Conservation (phyloP, 2,888 invertebrate genomes). For the Ornithoptera priamus region DNA sequence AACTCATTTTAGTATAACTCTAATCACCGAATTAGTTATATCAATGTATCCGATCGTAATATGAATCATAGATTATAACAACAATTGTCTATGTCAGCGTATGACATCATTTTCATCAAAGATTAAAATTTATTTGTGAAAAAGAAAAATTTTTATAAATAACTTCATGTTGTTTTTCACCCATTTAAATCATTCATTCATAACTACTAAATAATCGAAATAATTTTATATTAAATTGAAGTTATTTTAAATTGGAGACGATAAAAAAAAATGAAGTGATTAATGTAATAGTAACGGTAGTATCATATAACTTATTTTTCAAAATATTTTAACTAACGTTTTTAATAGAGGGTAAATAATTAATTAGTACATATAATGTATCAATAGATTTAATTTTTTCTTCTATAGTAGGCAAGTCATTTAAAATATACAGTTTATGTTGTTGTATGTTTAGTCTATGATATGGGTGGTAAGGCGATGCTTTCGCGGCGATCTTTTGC, state of each 20-base stretch:
- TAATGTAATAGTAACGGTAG: too few relatives aligned
- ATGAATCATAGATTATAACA: conserved; percentile 33
- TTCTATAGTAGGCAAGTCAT: background rate
- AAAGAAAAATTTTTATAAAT: background rate
- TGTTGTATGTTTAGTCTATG: conserved; percentile 52
- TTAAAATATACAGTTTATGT: background rate
- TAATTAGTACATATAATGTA: background rate
- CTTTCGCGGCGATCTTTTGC: conserved; percentile 65
- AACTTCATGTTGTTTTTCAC: background rate
- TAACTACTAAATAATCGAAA: too few relatives aligned
- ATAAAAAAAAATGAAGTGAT: background rate
- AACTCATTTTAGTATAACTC: background rate
- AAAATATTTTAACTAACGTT: background rate
- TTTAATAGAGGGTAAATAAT: background rate
- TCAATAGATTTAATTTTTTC: background rate
- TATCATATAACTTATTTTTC: too few relatives aligned
- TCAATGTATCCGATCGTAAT: conserved; percentile 9
- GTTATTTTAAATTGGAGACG: background rate
- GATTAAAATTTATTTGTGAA: conserved; percentile 27
- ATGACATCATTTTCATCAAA: conserved; percentile 51
- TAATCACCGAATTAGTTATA: background rate
- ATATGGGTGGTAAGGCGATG: conserved; percentile 61
- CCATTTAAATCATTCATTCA: background rate
- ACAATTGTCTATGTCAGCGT: conserved; percentile 36
- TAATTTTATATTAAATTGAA: background rate